Base-by-base conservation (phyloP, 1,140 invertebrate species). In the Aphis gossypii region DNA sequence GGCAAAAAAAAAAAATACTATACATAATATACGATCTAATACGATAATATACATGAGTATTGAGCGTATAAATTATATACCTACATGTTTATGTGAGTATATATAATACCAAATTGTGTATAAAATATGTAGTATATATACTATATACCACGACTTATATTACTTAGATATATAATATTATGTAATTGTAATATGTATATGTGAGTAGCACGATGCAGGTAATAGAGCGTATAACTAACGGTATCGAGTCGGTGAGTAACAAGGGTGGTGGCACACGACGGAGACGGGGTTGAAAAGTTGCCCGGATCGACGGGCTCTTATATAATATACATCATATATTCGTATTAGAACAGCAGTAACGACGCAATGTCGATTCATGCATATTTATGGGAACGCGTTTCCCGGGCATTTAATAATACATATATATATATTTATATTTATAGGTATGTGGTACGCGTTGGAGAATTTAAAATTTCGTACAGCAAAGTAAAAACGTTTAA, bases 171-270 rank as follows among this genome's bases (percentile, higher is more conserved):
- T 9, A 76, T 30, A 4, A n/a, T n/a, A 76, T 76, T 76, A 76
- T 76, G 60, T 76, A 76, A 76, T 76, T 76, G 11, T 68, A n/a
- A 18, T 76, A 35, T 76, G 14, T 76, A 76, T 18, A 60, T 18
- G 8, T 30, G 5, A 30, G 30, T 68, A 20, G 11, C 14, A 11
- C 25, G 30, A 60, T 60, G 30, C 11, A 76, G 60, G 30, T 76
- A 76, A 76, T 76, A 76, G 60, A 76, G 60, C 60, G 60, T 76
- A 76, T 76, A n/a, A 76, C 60, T 76, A 11, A 76, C 60, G 60
- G 60, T 76, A 76, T 30, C 30, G 60, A 35, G 60, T 76, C 60
- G 30, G 6, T 14, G 60, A n/a, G 30, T 30, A 30, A n/a, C 60
- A n/a, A 18, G 60, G 60, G 60, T 5, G 60, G 60, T 2, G 60